A percentile compares a stretch with the other conserved stretches of the same genome.
Evolutionary conservation across 2,797 vertebrate genomes (phyloP).

Genomic region (Enteromius unitaeniatus): DNA sequence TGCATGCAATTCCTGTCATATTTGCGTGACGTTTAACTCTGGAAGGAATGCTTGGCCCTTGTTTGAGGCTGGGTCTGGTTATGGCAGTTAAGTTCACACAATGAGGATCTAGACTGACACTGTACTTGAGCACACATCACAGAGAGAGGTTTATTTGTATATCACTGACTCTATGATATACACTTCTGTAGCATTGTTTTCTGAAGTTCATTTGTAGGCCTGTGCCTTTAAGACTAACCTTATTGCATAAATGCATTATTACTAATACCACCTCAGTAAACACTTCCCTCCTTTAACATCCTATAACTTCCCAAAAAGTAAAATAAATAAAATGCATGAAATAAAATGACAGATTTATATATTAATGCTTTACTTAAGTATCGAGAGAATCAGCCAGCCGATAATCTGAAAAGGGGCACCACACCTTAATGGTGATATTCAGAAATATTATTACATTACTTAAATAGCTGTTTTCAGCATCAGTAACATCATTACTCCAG

Average conservation of each 20-base stretch:
- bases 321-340: background rate
- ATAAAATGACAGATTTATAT: background rate
- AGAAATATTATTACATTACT: background rate
- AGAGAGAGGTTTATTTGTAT: background rate
- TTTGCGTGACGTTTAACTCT: slow-evolving; percentile 6
- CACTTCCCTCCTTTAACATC: too few relatives aligned
- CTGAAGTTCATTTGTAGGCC: background rate
- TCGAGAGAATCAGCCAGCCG: background rate
- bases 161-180: background rate
- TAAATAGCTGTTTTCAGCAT: background rate
- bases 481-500: too few relatives aligned
- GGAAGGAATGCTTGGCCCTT: slow-evolving; percentile 9
- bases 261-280: too few relatives aligned
- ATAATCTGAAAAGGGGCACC: background rate
- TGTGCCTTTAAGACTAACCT: background rate
- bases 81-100: background rate
- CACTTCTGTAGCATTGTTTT: background rate
- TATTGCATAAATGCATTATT: too few relatives aligned
- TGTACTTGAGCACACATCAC: background rate
- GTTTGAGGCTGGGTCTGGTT: slow-evolving; percentile 28
- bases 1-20: slow-evolving; percentile 32
- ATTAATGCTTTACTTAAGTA: background rate
- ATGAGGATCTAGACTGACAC: background rate
- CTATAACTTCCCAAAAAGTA: too few relatives aligned
- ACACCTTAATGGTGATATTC: background rate